Base-by-base conservation (phyloP, 1,140 invertebrate species). In the Hylyphantes graminicola region DNA sequence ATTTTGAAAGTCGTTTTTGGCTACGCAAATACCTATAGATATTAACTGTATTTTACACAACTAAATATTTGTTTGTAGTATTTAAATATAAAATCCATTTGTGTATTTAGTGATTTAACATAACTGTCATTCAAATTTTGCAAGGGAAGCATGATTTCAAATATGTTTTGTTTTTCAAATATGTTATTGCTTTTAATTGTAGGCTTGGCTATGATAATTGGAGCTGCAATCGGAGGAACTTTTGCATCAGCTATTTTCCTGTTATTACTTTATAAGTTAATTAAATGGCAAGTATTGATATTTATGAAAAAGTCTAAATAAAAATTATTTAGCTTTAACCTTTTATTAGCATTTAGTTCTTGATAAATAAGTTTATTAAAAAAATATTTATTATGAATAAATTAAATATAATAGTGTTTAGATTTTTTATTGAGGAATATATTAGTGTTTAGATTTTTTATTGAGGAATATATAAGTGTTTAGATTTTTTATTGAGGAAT, bases 171-270 rank as follows among this genome's bases (percentile, higher is more conserved):
- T 65, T 65, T 65, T 21, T 65, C 63, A 65, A 15, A 17, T 17
- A 54, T 17, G 53, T 53, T 55, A 73, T 73, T 72, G 11, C 51
- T 55, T 54, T 73, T 55, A 7, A 8, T 48, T 65, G 4, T 35
- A 76, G 74, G 74, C 15, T 50, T 75, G 72, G 82, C 72, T 67
- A 61, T 76, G 50, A 68, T 85, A 35, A 85, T 85, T 53, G 82
- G 82, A 68, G 48, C 68, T 17, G 74, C 74, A 50, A 68, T 85
- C 59, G 82, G 82, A 54, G 82, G 82, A 67, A 76, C 82, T 57
- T 57, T 85, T 64, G 82, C 72, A 9, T 76, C 77, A 63, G 74
- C 73, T 50, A 54, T 85, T 8, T 76, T 85, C 19, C 17, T 85
- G 70, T 21, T 85, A 59, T 21, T 85, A 9, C 17, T 85, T 54